Evolutionary conservation across 1,140 invertebrate genomes (phyloP).

Genomic region (Temnothorax longispinosus): DNA sequence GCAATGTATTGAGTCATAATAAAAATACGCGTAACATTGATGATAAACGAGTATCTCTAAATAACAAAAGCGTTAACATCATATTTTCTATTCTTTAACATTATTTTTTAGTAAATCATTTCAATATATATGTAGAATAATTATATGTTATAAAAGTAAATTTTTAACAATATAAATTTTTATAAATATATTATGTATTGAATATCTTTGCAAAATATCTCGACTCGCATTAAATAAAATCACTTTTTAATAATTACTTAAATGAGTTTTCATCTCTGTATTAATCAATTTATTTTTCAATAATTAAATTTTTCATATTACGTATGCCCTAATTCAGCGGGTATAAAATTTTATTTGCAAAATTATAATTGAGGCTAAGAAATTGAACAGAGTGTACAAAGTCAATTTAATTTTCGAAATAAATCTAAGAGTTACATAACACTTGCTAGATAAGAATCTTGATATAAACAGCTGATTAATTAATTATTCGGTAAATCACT

Average conservation of each 20-base stretch:
- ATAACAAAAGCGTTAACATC: not conserved
- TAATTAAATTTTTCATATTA: constrained; percentile 4
- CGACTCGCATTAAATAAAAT: constrained; percentile 4
- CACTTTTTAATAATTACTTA: not conserved
- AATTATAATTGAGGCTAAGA: not conserved
- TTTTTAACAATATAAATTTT: not conserved
- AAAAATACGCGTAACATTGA: not conserved
- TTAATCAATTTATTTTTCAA: not conserved
- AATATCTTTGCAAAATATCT: constrained; percentile 4
- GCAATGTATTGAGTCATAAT: not conserved
- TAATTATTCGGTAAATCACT: not conserved
- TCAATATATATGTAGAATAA: not conserved
- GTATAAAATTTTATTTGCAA: not conserved
- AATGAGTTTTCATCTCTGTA: not conserved
- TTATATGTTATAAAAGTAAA: not conserved
- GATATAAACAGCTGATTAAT: not conserved
- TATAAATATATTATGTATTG: not conserved
- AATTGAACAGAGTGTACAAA: not conserved
- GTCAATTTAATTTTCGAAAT: not conserved
- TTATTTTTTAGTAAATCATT: not conserved
- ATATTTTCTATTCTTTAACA: constrained; percentile 2
- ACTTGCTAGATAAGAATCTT: not conserved
- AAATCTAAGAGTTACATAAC: not conserved
- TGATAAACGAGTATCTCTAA: not conserved
- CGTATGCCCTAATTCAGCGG: not conserved